These are phyloP conservation scores for Dicyrtoma fusca DNA, from an alignment of 2,888 invertebrate genomes.

Conservation along the genomic window DNA sequence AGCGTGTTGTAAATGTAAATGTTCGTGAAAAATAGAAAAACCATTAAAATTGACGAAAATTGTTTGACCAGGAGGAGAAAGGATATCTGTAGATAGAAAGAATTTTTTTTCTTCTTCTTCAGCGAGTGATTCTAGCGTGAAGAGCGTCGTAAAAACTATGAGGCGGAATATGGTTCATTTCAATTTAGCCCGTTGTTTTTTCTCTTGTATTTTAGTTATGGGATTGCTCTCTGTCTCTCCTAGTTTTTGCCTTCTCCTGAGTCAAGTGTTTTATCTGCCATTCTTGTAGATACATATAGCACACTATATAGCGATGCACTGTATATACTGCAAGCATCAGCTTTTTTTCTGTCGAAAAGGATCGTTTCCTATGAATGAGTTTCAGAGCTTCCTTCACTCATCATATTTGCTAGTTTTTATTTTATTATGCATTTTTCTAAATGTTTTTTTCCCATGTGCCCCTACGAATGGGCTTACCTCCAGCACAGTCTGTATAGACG, in stretches of 20 bases:
- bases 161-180: constrained; percentile 24
- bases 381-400: constrained; percentile 1
- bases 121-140: constrained; percentile 28
- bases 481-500: too few relatives aligned
- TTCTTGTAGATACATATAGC: neutral
- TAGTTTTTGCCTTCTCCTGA: constrained; percentile 12
- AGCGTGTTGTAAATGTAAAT: neutral
- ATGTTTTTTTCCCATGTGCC: neutral
- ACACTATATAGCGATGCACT: neutral
- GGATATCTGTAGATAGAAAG: neutral
- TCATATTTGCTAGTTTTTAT: constrained; percentile 21
- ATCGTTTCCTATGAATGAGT: neutral
- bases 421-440: constrained; percentile 27
- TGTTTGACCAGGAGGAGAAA: constrained; percentile 18
- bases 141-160: constrained; percentile 29
- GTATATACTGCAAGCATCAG: neutral
- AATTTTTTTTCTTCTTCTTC: too few relatives aligned
- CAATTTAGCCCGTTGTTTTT: constrained; percentile 15
- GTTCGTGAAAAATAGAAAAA: constrained; percentile 2
- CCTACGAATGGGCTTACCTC: too few relatives aligned
- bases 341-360: neutral
- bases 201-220: constrained; percentile 13
- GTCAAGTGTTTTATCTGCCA: constrained; percentile 29
- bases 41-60: constrained; percentile 20
- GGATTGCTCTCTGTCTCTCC: too few relatives aligned